phyloP scores from a whole-genome alignment of 2,797 vertebrate genomes.

The Meriones psammophilus region DNA sequence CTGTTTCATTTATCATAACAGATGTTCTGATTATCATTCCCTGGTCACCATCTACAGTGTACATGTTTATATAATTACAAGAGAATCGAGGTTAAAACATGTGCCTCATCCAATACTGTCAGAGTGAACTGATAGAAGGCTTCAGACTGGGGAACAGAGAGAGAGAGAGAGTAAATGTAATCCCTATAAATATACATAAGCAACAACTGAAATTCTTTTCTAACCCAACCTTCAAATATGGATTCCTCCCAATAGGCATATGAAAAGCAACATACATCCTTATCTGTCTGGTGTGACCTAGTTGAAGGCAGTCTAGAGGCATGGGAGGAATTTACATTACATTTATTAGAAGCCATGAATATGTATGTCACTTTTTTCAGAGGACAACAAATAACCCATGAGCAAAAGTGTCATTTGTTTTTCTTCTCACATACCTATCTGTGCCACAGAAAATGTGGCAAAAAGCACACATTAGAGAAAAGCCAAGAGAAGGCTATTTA shows the following conservation, averaged over 20 bases:
- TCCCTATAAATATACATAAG: constrained; percentile 79
- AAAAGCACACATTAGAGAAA: constrained; percentile 58
- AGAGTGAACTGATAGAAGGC: constrained; percentile 60
- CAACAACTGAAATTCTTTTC: constrained; percentile 51
- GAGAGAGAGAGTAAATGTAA: constrained; percentile 56
- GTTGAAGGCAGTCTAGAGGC: constrained; percentile 65
- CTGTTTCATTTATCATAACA: constrained; percentile 78
- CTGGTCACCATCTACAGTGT: constrained; percentile 70
- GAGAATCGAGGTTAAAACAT: constrained; percentile 75
- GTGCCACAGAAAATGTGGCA: constrained; percentile 52
- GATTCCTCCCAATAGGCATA: constrained; percentile 68
- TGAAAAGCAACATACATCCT: constrained; percentile 59
- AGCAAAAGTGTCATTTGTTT: constrained; percentile 67
- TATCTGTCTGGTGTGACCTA: constrained; percentile 55
- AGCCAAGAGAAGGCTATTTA: constrained; percentile 53
- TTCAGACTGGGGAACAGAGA: constrained; percentile 62
- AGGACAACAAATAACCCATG: constrained; percentile 62
- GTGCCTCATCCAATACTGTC: constrained; percentile 75
- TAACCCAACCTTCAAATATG: constrained; percentile 61
- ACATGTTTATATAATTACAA: constrained; percentile 82
- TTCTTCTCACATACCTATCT: constrained; percentile 63
- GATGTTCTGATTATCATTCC: constrained; percentile 82
- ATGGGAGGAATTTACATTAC: constrained; percentile 49
- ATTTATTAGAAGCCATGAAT: constrained; percentile 67
- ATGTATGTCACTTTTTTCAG: constrained; percentile 72